Conservation (phyloP, 2,113 vertebrate species). For the Equus przewalskii region DNA sequence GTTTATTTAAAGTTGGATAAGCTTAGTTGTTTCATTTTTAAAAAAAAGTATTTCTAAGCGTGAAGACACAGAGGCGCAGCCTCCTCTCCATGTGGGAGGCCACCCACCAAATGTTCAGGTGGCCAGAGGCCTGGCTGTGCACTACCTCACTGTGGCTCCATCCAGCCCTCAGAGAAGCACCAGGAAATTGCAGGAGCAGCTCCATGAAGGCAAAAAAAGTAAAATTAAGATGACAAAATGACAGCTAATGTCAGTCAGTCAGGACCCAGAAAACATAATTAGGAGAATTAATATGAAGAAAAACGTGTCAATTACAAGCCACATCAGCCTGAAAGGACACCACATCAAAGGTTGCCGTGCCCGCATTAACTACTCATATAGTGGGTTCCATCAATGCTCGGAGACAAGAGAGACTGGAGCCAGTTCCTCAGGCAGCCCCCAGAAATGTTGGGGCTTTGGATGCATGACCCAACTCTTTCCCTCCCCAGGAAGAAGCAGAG, state of each 20-base stretch:
- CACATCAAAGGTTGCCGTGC: background rate
- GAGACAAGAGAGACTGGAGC: no score
- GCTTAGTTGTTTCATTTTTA: background rate
- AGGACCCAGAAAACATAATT: background rate
- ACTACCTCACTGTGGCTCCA: no score
- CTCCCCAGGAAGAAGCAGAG: no score
- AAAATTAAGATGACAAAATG: conserved; percentile 34
- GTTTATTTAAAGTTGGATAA: background rate
- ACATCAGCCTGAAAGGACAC: background rate
- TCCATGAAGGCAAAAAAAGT: background rate
- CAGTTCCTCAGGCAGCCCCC: no score
- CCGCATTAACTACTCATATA: background rate
- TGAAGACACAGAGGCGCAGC: background rate
- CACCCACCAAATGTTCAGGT: background rate
- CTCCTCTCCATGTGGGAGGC: background rate
- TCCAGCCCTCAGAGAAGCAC: background rate
- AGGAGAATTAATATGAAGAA: background rate
- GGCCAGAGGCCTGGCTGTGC: background rate
- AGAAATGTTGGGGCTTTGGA: no score
- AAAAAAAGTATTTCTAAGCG: background rate
- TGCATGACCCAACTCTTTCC: no score
- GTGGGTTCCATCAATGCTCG: no score
- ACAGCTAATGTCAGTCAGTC: background rate
- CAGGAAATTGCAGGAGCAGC: background rate
- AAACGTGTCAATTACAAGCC: background rate